Conservation (phyloP, 1,140 invertebrate genomes). For the Bombus breviceps region DNA sequence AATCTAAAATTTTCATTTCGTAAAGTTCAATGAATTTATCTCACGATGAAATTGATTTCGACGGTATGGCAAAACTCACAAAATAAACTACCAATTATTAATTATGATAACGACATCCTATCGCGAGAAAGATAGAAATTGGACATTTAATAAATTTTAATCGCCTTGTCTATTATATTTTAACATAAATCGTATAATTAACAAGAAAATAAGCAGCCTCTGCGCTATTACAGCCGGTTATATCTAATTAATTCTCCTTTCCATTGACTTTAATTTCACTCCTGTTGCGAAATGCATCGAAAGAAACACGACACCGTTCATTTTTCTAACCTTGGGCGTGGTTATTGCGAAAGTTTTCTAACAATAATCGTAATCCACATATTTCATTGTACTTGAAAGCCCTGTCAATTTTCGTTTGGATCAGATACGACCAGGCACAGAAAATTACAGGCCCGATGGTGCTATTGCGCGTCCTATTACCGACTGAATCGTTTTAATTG, state of each 20-base stretch:
- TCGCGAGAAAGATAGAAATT: background rate
- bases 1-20: background rate
- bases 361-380: background rate
- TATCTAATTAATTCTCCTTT: background rate
- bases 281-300: background rate
- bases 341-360: background rate
- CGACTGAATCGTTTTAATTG: constrained; percentile 8
- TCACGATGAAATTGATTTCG: background rate
- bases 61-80: background rate
- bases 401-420: background rate
- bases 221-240: background rate
- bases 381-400: background rate
- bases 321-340: constrained; percentile 9
- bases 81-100: background rate
- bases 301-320: background rate
- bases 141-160: background rate
- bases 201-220: background rate
- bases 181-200: background rate
- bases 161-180: background rate
- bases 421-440: background rate
- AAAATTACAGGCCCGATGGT: constrained; percentile 4
- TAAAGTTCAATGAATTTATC: background rate
- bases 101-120: background rate
- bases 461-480: constrained; percentile 8
- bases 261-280: background rate